Conservation (phyloP, 2,797 vertebrate species). For the Astyanax mexicanus region DNA sequence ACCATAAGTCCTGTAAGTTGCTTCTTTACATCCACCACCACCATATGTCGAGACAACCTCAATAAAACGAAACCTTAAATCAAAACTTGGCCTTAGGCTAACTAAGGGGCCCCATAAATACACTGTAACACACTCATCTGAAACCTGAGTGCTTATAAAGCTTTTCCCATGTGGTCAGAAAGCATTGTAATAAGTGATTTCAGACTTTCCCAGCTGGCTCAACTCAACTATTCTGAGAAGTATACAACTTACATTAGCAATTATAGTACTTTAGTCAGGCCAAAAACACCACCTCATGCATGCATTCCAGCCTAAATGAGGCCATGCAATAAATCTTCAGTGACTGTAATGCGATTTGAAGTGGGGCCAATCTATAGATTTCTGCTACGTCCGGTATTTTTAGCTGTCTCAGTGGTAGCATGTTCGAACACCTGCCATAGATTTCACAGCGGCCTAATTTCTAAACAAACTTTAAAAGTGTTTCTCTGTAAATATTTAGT, state of each 20-base stretch:
- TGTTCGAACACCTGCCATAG: not conserved
- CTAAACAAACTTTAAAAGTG: too few species aligned
- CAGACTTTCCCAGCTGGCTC: not conserved
- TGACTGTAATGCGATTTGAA: not conserved
- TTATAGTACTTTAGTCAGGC: not conserved
- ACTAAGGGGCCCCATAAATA: not conserved
- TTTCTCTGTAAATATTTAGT: too few species aligned
- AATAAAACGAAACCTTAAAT: not conserved
- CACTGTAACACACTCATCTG: not conserved
- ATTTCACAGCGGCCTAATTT: too few species aligned
- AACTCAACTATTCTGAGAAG: not conserved
- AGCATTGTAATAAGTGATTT: not conserved
- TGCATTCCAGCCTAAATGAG: slow-evolving; percentile 6
- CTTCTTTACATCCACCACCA: not conserved
- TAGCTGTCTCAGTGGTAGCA: not conserved
- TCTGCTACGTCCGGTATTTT: not conserved
- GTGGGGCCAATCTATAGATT: not conserved
- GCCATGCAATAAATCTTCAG: not conserved
- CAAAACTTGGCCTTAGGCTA: not conserved
- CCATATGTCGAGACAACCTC: not conserved
- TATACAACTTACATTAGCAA: not conserved
- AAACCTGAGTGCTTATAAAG: not conserved
- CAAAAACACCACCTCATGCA: slow-evolving; percentile 8
- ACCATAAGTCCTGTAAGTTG: not conserved
- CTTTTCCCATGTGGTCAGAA: not conserved